Percentiles rank a stretch among this genome's conserved stretches.
Evolutionary conservation across 2,113 vertebrate species (phyloP).

Genomic region (Sturnira hondurensis): DNA sequence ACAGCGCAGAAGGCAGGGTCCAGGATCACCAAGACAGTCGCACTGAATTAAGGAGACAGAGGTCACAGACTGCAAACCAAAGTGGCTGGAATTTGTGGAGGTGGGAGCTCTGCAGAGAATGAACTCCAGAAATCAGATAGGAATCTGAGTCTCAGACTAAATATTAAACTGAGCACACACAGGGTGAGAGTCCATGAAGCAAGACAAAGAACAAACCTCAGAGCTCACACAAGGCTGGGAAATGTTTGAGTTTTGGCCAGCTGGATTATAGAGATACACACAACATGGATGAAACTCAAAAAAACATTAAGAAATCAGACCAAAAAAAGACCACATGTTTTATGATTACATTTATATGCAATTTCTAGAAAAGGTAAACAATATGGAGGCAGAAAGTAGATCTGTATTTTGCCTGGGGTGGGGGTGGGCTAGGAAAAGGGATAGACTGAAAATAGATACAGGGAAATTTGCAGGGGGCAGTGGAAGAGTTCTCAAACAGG

Average conservation of each 20-base stretch:
- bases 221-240: not conserved
- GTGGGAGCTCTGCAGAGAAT: not conserved
- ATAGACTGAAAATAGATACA: not conserved
- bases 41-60: not conserved
- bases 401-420: not conserved
- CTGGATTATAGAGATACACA: rapidly evolving
- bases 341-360: not conserved
- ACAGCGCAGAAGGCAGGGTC: not conserved
- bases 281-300: not conserved
- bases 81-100: not conserved
- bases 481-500: not conserved
- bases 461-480: not conserved
- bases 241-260: not conserved
- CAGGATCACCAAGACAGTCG: not conserved
- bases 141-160: not conserved
- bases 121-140: not conserved
- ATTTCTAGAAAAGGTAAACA: not conserved
- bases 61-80: not conserved
- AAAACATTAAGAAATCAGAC: not conserved
- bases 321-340: not conserved
- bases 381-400: not conserved
- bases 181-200: not conserved
- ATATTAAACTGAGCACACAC: not conserved
- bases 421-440: not conserved
- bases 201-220: not conserved